These are phyloP conservation scores for Monochamus alternatus DNA, from an alignment of 2,888 invertebrate species.

Conservation along the genomic window DNA sequence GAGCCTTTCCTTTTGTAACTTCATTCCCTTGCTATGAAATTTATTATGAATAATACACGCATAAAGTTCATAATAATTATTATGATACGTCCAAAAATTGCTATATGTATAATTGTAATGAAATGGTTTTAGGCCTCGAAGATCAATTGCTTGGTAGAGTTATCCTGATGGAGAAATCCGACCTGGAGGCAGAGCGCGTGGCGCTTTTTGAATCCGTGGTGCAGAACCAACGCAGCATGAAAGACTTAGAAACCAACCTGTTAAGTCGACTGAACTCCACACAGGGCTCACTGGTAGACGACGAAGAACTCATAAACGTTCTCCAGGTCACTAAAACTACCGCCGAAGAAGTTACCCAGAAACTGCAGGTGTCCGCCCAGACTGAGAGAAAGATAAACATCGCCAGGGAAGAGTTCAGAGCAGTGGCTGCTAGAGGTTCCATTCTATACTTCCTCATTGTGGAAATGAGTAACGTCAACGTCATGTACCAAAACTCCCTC, in stretches of 20 bases:
- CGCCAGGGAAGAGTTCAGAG: constrained; percentile 95
- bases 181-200: constrained; percentile 94
- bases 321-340: constrained; percentile 87
- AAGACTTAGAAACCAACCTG: constrained; percentile 94
- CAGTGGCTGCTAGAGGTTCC: constrained; percentile 94
- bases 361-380: constrained; percentile 91
- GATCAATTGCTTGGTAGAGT: constrained; percentile 95
- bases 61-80: too few species aligned
- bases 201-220: constrained; percentile 95
- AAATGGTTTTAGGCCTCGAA: constrained; percentile 71
- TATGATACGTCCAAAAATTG: neutral
- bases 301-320: constrained; percentile 94
- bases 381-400: constrained; percentile 95
- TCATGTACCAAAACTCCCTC: constrained; percentile 97
- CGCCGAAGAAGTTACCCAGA: constrained; percentile 95
- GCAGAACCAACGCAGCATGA: constrained; percentile 96
- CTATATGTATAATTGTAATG: constrained; percentile 74
- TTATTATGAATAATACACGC: too few species aligned
- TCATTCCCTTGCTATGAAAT: too few species aligned
- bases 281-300: constrained; percentile 94
- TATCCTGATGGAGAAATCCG: constrained; percentile 96
- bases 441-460: constrained; percentile 96
- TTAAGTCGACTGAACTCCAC: constrained; percentile 93
- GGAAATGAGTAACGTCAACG: constrained; percentile 96
- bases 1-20: constrained; percentile 27